Conservation (phyloP, 2,113 vertebrate genomes). For the Thryonomys swinderianus region DNA sequence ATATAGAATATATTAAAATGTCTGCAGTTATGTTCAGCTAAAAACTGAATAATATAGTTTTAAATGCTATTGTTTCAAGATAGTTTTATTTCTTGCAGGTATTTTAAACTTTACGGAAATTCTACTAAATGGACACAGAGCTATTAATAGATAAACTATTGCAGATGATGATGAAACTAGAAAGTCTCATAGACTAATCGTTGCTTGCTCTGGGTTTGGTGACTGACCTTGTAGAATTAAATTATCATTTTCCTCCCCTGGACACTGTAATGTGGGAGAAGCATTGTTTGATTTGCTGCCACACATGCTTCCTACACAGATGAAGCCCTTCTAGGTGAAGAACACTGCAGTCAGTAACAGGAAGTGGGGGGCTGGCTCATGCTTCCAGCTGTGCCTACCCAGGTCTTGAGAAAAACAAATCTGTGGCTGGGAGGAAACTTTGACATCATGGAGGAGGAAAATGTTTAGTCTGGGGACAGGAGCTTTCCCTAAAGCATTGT, state of each 20-base stretch:
- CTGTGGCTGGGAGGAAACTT: not conserved
- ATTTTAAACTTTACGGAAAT: conserved; percentile 21
- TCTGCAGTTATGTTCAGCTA: not conserved
- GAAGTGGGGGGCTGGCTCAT: accelerated
- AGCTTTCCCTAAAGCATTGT: not conserved
- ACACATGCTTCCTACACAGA: not conserved
- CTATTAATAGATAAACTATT: not conserved
- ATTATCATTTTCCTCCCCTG: not conserved
- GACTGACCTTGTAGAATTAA: not conserved
- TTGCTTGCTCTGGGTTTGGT: not conserved
- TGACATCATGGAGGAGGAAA: not conserved
- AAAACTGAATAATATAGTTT: not conserved
- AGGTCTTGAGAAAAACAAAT: not conserved
- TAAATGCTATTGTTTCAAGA: conserved; percentile 23
- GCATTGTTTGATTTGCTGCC: not conserved
- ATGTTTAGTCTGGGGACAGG: not conserved
- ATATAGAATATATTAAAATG: conserved; percentile 28
- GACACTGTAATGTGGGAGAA: not conserved
- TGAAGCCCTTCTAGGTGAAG: not conserved
- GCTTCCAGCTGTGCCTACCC: not conserved
- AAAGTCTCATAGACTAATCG: not conserved
- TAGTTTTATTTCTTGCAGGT: not conserved
- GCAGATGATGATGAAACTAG: not conserved
- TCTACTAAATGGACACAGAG: not conserved
- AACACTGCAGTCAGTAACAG: accelerated